Conservation (phyloP, 2,113 vertebrate species). For the Boulengeromyrus knoepffleri region DNA sequence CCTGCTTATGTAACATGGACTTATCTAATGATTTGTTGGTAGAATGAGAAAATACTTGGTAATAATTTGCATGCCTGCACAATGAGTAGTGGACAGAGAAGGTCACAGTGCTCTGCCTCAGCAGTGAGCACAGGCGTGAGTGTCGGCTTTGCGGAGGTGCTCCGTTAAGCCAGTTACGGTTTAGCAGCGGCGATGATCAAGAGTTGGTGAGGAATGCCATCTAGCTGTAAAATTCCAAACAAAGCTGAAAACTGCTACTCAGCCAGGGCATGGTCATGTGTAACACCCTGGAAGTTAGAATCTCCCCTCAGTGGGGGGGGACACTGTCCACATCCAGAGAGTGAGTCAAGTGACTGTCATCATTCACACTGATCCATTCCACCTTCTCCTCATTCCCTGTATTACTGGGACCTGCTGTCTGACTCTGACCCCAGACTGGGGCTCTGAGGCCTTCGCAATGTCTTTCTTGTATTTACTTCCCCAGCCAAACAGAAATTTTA, state of each 20-base stretch:
- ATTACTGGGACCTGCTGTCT: background rate
- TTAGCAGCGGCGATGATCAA: conserved; percentile 26
- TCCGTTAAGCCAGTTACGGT: background rate
- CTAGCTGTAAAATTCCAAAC: conserved; percentile 58
- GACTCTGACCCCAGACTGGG: background rate
- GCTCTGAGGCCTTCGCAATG: background rate
- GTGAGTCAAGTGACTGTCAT: background rate
- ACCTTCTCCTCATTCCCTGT: background rate
- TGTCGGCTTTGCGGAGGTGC: background rate
- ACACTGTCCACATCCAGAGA: background rate
- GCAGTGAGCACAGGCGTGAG: background rate
- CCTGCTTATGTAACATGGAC: background rate
- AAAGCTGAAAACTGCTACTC: background rate
- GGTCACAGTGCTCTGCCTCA: conserved; percentile 36
- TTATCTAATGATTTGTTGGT: conserved; percentile 23
- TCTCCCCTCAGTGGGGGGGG: background rate
- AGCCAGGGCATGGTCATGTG: background rate
- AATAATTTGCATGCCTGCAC: conserved; percentile 42
- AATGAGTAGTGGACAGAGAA: conserved; percentile 33
- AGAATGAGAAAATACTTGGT: conserved; percentile 57
- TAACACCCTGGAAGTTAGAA: background rate
- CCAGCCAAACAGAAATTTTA: background rate
- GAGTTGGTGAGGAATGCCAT: conserved; percentile 63
- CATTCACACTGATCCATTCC: background rate
- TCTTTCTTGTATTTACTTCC: background rate